These are phyloP conservation scores for Stegophylla sp. DNA, from an alignment of 2,888 invertebrate species.

Conservation along the genomic window DNA sequence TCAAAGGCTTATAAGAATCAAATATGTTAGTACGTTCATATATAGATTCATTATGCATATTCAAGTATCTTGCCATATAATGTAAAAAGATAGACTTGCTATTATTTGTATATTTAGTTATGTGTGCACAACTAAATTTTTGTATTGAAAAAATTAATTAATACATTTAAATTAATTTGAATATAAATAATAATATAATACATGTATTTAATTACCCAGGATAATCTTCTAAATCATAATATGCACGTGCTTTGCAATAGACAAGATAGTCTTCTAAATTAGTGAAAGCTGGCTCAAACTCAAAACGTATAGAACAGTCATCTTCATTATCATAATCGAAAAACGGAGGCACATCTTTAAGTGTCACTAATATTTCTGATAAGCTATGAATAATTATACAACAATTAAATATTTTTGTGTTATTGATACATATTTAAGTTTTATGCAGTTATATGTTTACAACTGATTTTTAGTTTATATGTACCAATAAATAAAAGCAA, in stretches of 20 bases:
- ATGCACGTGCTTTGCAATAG: constrained; percentile 52
- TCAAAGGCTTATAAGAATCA: constrained; percentile 29
- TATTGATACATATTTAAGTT: too few relatives aligned
- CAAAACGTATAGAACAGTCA: constrained; percentile 17
- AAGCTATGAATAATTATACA: constrained; percentile 25
- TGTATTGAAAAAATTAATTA: background rate
- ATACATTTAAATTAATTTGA: background rate
- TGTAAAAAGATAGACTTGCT: constrained; percentile 52
- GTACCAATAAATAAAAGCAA: too few relatives aligned
- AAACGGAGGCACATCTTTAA: constrained; percentile 39
- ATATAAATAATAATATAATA: constrained; percentile 9
- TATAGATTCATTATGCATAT: constrained; percentile 45
- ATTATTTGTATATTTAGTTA: constrained; percentile 51
- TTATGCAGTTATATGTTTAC: too few relatives aligned
- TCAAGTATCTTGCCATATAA: constrained; percentile 53
- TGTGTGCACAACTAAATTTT: constrained; percentile 48
- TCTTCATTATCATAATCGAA: constrained; percentile 43
- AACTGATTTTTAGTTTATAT: too few relatives aligned
- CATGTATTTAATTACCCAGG: constrained; percentile 34
- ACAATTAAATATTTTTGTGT: background rate
- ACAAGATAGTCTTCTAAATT: constrained; percentile 51
- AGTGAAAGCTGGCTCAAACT: constrained; percentile 32
- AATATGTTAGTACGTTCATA: constrained; percentile 50
- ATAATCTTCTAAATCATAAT: constrained; percentile 54
- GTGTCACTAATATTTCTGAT: constrained; percentile 38